Percentiles rank a stretch among this genome's conserved stretches.
phyloP scores from a whole-genome alignment of 1,140 invertebrate species.

The Sycobia sp. region DNA sequence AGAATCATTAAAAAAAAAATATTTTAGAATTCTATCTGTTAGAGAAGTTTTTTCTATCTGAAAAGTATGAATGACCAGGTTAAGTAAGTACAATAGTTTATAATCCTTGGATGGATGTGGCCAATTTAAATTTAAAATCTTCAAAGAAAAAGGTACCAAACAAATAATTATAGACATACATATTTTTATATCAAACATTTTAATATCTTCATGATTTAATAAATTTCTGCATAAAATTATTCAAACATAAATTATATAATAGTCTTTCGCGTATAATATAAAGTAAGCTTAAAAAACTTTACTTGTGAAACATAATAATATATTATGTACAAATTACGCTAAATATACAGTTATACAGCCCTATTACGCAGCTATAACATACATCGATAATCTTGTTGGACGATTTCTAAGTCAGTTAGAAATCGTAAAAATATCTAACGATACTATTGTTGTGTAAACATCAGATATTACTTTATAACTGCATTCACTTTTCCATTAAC shows the following conservation, averaged over 20 bases:
- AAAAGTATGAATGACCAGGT: constrained; percentile 66
- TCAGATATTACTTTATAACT: constrained; percentile 59
- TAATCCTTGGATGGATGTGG: constrained; percentile 87
- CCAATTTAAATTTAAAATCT: constrained; percentile 75
- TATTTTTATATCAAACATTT: neutral
- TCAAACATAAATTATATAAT: no score
- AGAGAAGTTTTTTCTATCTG: constrained; percentile 65
- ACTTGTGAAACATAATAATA: no score
- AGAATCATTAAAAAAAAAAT: no score
- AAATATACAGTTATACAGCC: constrained; percentile 77
- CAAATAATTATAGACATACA: constrained; percentile 20
- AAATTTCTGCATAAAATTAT: no score
- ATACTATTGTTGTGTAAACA: constrained; percentile 78
- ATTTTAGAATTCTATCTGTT: constrained; percentile 74
- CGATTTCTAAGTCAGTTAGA: constrained; percentile 68
- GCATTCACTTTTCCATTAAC: no score
- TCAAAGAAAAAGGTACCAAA: constrained; percentile 79
- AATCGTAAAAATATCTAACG: constrained; percentile 55
- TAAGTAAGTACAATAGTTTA: constrained; percentile 78
- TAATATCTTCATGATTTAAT: neutral
- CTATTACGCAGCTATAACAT: constrained; percentile 81
- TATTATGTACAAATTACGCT: constrained; percentile 59
- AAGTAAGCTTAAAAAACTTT: no score
- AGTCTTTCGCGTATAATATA: no score
- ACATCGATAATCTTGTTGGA: constrained; percentile 81